phyloP scores from a whole-genome alignment of 2,888 invertebrate genomes.

The Nowickia ferox region DNA sequence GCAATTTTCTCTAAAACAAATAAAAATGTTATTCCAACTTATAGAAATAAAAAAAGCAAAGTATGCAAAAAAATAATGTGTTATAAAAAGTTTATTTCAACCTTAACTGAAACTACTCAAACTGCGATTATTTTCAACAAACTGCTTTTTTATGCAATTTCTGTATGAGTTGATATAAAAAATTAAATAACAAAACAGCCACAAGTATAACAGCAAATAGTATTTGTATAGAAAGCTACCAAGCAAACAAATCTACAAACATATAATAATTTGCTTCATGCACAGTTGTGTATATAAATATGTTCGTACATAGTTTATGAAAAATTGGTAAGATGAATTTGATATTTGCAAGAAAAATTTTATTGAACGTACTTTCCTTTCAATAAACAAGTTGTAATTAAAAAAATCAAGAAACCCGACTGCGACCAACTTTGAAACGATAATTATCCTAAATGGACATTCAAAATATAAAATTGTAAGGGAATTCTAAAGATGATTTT shows the following conservation, averaged over 20 bases:
- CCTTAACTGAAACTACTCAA: conserved; percentile 56
- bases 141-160: conserved; percentile 69
- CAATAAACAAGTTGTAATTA: too few species aligned
- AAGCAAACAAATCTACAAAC: neutral
- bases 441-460: too few species aligned
- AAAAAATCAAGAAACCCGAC: too few species aligned
- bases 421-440: too few species aligned
- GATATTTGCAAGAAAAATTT: too few species aligned
- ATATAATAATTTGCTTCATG: neutral
- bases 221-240: neutral
- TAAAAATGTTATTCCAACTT: conserved; percentile 23
- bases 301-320: neutral
- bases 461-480: too few species aligned
- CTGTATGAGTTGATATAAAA: conserved; percentile 28
- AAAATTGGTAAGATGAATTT: neutral
- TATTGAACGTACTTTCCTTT: too few species aligned
- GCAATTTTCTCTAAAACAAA: conserved; percentile 16
- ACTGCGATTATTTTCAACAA: conserved; percentile 65
- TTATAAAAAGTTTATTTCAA: conserved; percentile 65
- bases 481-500: too few species aligned
- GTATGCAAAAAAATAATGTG: conserved; percentile 23
- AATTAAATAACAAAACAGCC: conserved; percentile 2
- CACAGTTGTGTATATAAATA: neutral
- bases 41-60: conserved; percentile 16
- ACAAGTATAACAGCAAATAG: conserved; percentile 51